These are phyloP conservation scores for Merluccius polli DNA, from an alignment of 2,797 vertebrate genomes.

Conservation along the genomic window DNA sequence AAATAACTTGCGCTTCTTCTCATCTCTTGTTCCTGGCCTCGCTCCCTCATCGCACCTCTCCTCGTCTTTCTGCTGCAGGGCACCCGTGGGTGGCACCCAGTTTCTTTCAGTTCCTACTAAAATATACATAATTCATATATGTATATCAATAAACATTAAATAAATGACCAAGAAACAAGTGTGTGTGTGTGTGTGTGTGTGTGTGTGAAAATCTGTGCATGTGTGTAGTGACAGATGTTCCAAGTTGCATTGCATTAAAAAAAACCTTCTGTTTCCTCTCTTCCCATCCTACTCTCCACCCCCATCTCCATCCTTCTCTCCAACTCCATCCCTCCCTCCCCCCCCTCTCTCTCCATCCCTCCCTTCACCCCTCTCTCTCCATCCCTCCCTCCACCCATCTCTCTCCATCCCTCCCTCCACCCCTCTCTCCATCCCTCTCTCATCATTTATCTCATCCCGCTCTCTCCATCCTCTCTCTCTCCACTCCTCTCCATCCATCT, in stretches of 20 bases:
- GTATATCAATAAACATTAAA: not conserved
- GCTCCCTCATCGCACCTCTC: conserved; percentile 8
- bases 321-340: not conserved
- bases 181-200: not conserved
- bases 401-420: not conserved
- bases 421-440: not conserved
- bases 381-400: not conserved
- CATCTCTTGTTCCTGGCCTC: conserved; percentile 17
- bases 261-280: not conserved
- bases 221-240: not conserved
- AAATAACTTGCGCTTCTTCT: conserved; percentile 45
- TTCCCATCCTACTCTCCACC: not conserved
- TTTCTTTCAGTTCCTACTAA: conserved; percentile 11
- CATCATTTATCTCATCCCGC: not conserved
- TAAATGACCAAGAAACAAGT: not conserved
- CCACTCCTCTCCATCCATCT: not conserved
- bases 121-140: not conserved
- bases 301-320: not conserved
- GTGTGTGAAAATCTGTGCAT: not conserved
- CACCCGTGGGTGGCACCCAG: conserved; percentile 12
- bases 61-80: conserved; percentile 10
- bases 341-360: too few species aligned
- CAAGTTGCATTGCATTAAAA: not conserved
- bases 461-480: not conserved
- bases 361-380: not conserved